Evolutionary conservation across 1,140 invertebrate genomes (phyloP).

Genomic region (Pogonomyrmex californicus): DNA sequence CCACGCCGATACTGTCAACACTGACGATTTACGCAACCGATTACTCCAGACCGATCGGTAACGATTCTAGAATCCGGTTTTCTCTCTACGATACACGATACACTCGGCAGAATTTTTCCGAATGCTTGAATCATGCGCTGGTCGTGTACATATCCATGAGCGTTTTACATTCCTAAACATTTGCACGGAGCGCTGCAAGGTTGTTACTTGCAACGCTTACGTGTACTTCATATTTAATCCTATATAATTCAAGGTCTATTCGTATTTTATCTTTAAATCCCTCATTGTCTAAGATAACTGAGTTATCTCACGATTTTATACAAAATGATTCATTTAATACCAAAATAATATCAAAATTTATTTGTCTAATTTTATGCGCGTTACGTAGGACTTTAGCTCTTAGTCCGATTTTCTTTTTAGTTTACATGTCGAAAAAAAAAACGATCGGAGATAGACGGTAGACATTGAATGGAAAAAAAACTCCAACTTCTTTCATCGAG

Average conservation of each 20-base stretch:
- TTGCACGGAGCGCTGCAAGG: slow-evolving; percentile 24
- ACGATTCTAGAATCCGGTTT: slow-evolving; percentile 49
- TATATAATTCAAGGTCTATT: background rate
- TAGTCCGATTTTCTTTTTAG: background rate
- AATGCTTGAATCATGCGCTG: slow-evolving; percentile 56
- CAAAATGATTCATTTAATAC: background rate
- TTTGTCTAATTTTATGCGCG: background rate
- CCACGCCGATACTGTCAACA: background rate
- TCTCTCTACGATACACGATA: slow-evolving; percentile 30
- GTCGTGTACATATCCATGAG: slow-evolving; percentile 19
- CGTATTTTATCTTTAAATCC: background rate
- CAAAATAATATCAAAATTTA: background rate
- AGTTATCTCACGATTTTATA: background rate
- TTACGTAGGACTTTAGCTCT: background rate
- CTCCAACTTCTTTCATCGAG: background rate
- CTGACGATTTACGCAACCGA: background rate
- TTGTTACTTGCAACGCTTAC: background rate
- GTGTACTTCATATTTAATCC: slow-evolving; percentile 20
- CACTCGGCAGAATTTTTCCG: slow-evolving; percentile 38
- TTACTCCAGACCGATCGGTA: slow-evolving; percentile 44
- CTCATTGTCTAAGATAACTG: background rate
- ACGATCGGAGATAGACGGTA: background rate
- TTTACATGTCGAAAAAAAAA: background rate
- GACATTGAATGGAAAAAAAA: background rate
- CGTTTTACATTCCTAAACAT: slow-evolving; percentile 56